Conservation (phyloP, 2,888 invertebrate genomes). For the Amphipyra berbera region DNA sequence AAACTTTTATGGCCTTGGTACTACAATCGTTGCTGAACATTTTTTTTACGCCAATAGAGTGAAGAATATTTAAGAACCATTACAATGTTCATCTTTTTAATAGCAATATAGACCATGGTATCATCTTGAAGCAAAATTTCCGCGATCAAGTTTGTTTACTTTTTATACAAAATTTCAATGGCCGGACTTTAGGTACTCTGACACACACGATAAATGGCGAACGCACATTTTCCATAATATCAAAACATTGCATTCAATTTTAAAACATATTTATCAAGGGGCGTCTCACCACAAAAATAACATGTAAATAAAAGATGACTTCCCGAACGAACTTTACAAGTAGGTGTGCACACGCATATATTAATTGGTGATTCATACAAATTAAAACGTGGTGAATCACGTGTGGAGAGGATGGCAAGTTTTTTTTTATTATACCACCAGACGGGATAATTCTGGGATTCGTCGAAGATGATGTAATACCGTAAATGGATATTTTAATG, state of each 20-base stretch:
- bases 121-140: too few species aligned
- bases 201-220: background rate
- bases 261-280: conserved; percentile 29
- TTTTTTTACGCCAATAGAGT: conserved; percentile 1
- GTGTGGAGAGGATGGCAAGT: conserved; percentile 58
- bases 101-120: too few species aligned
- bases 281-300: conserved; percentile 38
- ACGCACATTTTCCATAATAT: background rate
- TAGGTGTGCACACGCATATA: conserved; percentile 46
- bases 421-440: conserved; percentile 55
- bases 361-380: conserved; percentile 72
- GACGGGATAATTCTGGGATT: conserved; percentile 60
- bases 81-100: background rate
- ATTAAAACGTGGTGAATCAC: conserved; percentile 70
- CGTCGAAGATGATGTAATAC: conserved; percentile 68
- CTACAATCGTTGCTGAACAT: background rate
- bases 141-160: too few species aligned
- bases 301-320: conserved; percentile 46
- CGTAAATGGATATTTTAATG: conserved; percentile 60
- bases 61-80: conserved; percentile 11
- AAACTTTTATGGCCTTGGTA: conserved; percentile 14
- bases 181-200: too few species aligned
- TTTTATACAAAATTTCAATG: too few species aligned
- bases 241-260: conserved; percentile 2
- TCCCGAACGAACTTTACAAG: conserved; percentile 44